Evolutionary conservation across 2,113 vertebrate genomes (phyloP).

Genomic region (Osmerus eperlanus): DNA sequence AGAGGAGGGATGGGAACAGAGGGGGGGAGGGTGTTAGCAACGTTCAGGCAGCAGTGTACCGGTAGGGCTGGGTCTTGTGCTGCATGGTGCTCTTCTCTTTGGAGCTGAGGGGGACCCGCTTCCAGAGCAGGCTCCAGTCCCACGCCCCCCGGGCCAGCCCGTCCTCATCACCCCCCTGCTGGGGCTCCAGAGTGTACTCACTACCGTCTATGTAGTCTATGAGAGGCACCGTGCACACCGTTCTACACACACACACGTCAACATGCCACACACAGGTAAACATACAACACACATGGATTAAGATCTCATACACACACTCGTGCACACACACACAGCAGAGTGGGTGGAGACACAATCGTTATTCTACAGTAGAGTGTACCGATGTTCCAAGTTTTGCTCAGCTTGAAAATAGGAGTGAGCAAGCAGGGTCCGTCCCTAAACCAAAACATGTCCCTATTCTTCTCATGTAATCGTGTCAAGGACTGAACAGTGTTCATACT

Average conservation of each 20-base stretch:
- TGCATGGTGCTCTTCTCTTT: conserved; percentile 93
- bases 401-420: no score
- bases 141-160: conserved; percentile 96
- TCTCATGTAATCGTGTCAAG: no score
- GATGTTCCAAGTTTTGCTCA: no score
- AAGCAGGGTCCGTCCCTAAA: no score
- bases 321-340: not conserved
- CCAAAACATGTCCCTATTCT: no score
- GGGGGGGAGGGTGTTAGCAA: conserved; percentile 67
- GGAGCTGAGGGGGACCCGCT: conserved; percentile 90
- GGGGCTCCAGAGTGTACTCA: conserved; percentile 96
- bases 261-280: conserved; percentile 26
- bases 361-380: no score
- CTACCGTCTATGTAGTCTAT: conserved; percentile 99
- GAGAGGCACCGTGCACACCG: conserved; percentile 95
- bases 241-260: conserved; percentile 76
- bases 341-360: not conserved
- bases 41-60: conserved; percentile 75
- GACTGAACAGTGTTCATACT: no score
- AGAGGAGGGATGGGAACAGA: conserved; percentile 56
- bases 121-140: conserved; percentile 99
- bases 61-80: conserved; percentile 93
- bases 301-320: not conserved
- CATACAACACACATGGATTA: conserved; percentile 9
- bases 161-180: conserved; percentile 98